Conservation (phyloP, 2,797 vertebrate species). For the Sebastes iracundus region DNA sequence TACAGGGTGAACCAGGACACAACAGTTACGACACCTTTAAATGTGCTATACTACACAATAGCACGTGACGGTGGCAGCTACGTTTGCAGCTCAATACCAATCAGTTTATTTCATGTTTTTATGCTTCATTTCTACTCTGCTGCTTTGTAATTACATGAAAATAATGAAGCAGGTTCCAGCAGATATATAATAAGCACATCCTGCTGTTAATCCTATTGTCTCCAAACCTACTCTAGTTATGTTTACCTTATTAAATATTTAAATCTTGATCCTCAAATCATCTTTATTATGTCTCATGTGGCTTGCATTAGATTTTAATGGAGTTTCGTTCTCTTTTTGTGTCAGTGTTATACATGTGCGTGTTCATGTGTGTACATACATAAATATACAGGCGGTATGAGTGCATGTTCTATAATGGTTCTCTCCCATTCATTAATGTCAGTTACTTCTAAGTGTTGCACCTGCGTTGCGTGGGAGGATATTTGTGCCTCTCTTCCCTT, state of each 20-base stretch:
- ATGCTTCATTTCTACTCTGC: neutral
- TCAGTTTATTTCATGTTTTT: neutral
- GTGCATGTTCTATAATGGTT: neutral
- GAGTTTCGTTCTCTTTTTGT: too few species aligned
- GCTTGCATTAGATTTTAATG: neutral
- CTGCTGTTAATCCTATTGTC: too few species aligned
- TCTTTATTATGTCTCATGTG: neutral
- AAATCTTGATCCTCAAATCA: neutral
- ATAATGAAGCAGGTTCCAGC: neutral
- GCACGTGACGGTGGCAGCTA: neutral
- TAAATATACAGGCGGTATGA: too few species aligned
- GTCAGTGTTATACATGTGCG: neutral
- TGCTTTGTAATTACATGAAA: neutral
- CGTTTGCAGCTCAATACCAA: neutral
- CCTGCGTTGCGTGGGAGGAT: neutral
- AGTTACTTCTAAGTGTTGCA: neutral
- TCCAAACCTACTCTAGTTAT: too few species aligned
- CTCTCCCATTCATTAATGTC: neutral
- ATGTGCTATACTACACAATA: accelerated
- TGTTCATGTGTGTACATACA: neutral
- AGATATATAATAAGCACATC: neutral
- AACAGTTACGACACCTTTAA: too few species aligned
- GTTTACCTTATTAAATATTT: too few species aligned
- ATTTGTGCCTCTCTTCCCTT: neutral
- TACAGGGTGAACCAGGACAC: too few species aligned